These are phyloP conservation scores for Cyprinus carpio DNA, from an alignment of 2,113 vertebrate species.

Conservation along the genomic window DNA sequence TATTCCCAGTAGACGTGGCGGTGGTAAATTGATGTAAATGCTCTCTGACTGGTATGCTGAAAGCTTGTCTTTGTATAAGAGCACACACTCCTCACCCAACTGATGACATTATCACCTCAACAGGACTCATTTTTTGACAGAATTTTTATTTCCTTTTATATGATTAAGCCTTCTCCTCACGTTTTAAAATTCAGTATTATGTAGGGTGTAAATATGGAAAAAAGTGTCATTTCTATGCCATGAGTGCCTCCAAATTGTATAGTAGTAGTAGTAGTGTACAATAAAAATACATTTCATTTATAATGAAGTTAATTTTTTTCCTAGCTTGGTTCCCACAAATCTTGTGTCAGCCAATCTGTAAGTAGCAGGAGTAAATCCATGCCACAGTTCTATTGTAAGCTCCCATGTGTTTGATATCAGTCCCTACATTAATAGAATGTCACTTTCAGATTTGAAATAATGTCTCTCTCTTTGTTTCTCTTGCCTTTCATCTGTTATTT, in stretches of 20 bases:
- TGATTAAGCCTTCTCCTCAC: slow-evolving; percentile 11
- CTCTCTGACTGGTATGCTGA: slow-evolving; percentile 65
- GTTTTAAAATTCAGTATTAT: neutral
- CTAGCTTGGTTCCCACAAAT: neutral
- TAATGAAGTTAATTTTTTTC: neutral
- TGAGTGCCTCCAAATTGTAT: neutral
- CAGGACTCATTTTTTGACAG: slow-evolving; percentile 65
- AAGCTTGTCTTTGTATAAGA: slow-evolving; percentile 49
- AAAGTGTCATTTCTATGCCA: neutral
- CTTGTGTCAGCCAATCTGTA: neutral
- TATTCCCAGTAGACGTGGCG: slow-evolving; percentile 64
- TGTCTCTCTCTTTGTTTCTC: slow-evolving; percentile 25
- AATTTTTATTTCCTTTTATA: neutral
- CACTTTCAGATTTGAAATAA: slow-evolving; percentile 28
- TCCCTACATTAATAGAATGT: slow-evolving; percentile 18
- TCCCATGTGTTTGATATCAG: slow-evolving; percentile 17
- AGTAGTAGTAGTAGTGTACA: too few species aligned
- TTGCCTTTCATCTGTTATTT: slow-evolving; percentile 23
- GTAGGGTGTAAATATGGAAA: neutral
- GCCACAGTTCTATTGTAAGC: neutral
- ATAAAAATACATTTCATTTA: neutral
- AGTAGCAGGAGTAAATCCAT: neutral
- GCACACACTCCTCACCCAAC: slow-evolving; percentile 32
- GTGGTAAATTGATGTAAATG: slow-evolving; percentile 63
- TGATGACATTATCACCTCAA: slow-evolving; percentile 61